Evolutionary conservation across 2,797 vertebrate species (phyloP).

Genomic region (Halcyon chelicuti): DNA sequence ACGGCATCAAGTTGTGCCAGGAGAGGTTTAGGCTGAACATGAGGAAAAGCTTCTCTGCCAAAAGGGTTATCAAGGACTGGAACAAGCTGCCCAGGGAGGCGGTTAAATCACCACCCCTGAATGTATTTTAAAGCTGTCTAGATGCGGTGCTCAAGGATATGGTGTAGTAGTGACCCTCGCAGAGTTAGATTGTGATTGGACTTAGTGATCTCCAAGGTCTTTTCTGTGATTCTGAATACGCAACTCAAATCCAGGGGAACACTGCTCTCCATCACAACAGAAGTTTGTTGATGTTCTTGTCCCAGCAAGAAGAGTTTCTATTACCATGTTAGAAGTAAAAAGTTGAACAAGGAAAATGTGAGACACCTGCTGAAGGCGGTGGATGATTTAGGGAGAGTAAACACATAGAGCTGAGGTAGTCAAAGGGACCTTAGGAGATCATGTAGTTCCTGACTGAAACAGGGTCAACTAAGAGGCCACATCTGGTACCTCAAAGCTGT

Average conservation of each 20-base stretch:
- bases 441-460: accelerated
- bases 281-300: not conserved
- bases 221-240: not conserved
- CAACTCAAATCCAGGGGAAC: not conserved
- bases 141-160: too few relatives aligned
- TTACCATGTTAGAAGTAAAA: not conserved
- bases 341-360: not conserved
- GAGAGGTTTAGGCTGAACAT: too few relatives aligned
- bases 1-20: too few relatives aligned
- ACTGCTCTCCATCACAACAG: not conserved
- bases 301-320: not conserved
- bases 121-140: too few relatives aligned
- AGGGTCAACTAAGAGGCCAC: not conserved
- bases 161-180: too few relatives aligned
- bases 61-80: too few relatives aligned
- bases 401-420: not conserved
- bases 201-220: too few relatives aligned
- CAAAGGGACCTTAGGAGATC: not conserved
- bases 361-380: not conserved
- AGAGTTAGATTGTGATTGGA: too few relatives aligned
- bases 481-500: accelerated
- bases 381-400: too few relatives aligned
- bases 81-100: too few relatives aligned
- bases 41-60: too few relatives aligned
- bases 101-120: too few relatives aligned